Evolutionary conservation across 2,888 invertebrate genomes (phyloP), one percentile per base, ranked within the genome.

Genomic region (Synanthedon formicaeformis): DNA sequence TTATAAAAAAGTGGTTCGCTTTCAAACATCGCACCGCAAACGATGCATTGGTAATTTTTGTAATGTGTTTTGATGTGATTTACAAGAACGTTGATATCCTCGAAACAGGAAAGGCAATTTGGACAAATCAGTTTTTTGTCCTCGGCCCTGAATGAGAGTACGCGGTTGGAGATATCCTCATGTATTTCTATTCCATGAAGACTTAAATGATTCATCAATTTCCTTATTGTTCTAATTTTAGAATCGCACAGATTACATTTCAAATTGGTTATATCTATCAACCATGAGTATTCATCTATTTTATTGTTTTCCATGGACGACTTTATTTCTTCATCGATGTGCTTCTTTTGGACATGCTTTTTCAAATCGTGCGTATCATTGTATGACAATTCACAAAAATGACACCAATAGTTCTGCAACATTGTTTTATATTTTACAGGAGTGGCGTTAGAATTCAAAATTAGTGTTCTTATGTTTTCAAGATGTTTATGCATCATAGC

Each of bases 81-180:
- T 5, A 4, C 16, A 40, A 52, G 2, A 2, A 62, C 62, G 0
- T 66, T 58, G 4, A 71, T 69, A 41, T 63, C 63, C 40, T 59
- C 53, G 49, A 63, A 63, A 2, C 62, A 61, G 0, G 52, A 18
- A 0, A 56, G 58, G 48, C 78, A 78, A 0, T 70, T 65, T 0
- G 66, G 67, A 53, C 77, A 77, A 4, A 62, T 48, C 1, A 71
- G 51, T n/a, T 59, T 60, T 1, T 57, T 55, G 0, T 60, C 61
- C 8, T 62, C 64, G 52, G 66, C 69, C 41, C 71, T 70, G 18
- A 73, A 66, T 1, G 75, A 74, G 41, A 81, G 40, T 11, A 82
- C 73, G 50, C 79, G 78, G 55, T 75, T 80, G 51, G 78, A 79
- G 3, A 83, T 69, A 52, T 78, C 73, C 40, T 68, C 65, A 58